Evolutionary conservation across 2,797 vertebrate genomes (phyloP).

Genomic region (Micropoecilia bifurca): DNA sequence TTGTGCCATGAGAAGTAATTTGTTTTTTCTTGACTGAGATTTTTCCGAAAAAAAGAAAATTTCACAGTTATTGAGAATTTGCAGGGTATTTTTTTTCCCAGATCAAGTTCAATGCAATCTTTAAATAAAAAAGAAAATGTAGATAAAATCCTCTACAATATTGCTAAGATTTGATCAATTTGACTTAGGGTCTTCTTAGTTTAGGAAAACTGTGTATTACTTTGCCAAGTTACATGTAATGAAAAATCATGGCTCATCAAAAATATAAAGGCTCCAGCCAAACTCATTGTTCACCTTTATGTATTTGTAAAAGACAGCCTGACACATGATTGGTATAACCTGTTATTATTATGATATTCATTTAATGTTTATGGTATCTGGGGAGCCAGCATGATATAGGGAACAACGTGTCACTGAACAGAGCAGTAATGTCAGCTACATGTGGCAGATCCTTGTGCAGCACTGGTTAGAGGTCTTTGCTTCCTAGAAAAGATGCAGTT

Average conservation of each 20-base stretch:
- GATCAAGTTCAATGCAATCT: background rate
- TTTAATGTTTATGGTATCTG: conserved; percentile 1
- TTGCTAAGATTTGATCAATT: background rate
- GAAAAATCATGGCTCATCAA: background rate
- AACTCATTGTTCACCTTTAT: background rate
- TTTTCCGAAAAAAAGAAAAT: background rate
- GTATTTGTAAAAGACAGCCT: background rate
- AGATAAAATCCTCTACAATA: background rate
- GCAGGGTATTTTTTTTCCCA: background rate
- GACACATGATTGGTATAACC: background rate
- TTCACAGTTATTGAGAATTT: background rate
- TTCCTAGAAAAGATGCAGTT: conserved; percentile 30
- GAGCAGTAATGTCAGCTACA: conserved; percentile 44
- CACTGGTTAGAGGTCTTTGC: conserved; percentile 39
- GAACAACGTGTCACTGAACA: conserved; percentile 25
- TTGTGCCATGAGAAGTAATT: background rate
- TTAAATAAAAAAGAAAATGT: background rate
- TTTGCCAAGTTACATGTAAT: background rate
- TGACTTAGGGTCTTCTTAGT: background rate
- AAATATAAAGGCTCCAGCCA: background rate
- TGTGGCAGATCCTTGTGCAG: conserved; percentile 44
- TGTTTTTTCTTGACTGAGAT: background rate
- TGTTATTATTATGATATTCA: background rate
- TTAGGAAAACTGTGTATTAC: background rate
- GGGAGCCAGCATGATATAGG: conserved; percentile 9